Evolutionary conservation across 1,140 invertebrate species (phyloP), one percentile per base, ranked within the genome.

Genomic region (Trichonephila inaurata): DNA sequence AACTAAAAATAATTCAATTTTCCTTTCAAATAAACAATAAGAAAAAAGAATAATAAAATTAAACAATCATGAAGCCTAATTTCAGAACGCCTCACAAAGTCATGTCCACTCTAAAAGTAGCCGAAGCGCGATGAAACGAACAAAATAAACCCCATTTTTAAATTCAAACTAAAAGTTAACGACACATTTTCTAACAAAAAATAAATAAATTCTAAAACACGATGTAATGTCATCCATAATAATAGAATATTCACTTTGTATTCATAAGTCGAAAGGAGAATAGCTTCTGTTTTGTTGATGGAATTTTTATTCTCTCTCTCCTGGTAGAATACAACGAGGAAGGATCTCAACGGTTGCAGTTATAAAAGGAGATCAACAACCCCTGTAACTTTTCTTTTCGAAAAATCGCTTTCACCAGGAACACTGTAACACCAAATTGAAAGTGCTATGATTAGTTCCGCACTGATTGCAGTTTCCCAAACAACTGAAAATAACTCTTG

Each of bases 401-500:
- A 24, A 19, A 64, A 77, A 24, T 69, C n/a, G 72, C 72, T 77
- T 77, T 40, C 33, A 18, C 72, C 72, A 77, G 72, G 72, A 24
- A 77, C 72, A 77, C 3, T 14, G 18, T 12, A 77, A 33, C 72
- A 77, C 72, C 28, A 18, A 40, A 33, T 5, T 33, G 24, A 33
- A 77, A 40, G 33, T 12, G 6, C 16, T 28, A 33, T 40, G 72
- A 77, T 77, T 28, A 18, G 72, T 77, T 28, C 33, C 33, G 72
- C 72, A 3, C 72, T 77, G 72, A 40, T 77, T 77, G 4, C 28
- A 18, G 18, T 28, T 40, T 40, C 16, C 28, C 14, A 77, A 77
- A 77, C 72, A 77, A 77, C 72, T 77, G 72, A 77, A 77, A 77
- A 77, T 77, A 77, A 77, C 72, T 33, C 16, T 33, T 33, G 72